Evolutionary conservation across 1,140 invertebrate genomes (phyloP).

Genomic region (Sinonovacula constricta): DNA sequence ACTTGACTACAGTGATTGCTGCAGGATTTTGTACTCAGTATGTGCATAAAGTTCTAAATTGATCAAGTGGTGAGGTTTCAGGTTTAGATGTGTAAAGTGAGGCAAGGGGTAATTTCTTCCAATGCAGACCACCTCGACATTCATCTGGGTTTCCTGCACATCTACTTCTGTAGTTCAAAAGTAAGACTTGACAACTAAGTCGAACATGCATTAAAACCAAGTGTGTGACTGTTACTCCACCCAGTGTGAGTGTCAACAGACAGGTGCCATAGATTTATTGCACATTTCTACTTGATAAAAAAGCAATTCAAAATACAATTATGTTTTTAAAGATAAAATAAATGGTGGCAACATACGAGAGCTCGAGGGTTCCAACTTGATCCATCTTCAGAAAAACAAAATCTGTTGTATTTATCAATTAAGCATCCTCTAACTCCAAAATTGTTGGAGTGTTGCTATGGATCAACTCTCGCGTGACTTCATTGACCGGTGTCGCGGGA

Average conservation of each 20-base stretch:
- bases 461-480: background rate
- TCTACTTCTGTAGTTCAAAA: background rate
- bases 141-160: no score
- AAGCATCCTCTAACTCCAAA: background rate
- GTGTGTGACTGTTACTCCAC: slow-evolving; percentile 25
- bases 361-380: slow-evolving; percentile 64
- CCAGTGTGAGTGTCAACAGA: slow-evolving; percentile 3
- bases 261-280: slow-evolving; percentile 19
- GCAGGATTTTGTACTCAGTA: no score
- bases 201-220: no score
- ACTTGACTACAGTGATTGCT: no score
- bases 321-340: background rate
- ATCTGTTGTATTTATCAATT: background rate
- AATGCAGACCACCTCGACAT: no score
- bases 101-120: no score
- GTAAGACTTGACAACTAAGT: background rate
- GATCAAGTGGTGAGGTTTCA: no score
- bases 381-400: slow-evolving; percentile 57
- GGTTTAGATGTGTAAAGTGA: no score
- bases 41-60: no score
- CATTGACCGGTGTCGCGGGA: background rate
- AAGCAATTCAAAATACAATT: background rate
- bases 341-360: slow-evolving; percentile 58
- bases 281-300: background rate
- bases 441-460: background rate